Evolutionary conservation across 2,888 invertebrate species (phyloP).

Genomic region (Pseudococcus longispinus): DNA sequence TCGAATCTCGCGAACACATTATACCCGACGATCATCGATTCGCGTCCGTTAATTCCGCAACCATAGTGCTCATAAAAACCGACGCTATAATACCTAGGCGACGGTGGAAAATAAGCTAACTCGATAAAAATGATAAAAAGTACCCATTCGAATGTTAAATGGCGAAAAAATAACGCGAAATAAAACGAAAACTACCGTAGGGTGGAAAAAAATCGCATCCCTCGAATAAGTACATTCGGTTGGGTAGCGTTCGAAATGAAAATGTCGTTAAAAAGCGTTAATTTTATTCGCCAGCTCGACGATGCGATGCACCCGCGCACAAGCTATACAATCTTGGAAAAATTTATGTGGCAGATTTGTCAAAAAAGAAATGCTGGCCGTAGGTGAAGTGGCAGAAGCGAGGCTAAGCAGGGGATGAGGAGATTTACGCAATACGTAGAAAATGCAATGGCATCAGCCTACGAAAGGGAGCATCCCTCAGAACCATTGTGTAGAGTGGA

Average conservation of each 20-base stretch:
- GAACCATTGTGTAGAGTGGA: neutral
- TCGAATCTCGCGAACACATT: neutral
- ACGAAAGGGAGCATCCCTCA: neutral
- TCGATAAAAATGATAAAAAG: neutral
- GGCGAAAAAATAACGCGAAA: slow-evolving; percentile 16
- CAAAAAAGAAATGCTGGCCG: neutral
- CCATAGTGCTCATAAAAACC: neutral
- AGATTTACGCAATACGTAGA: neutral
- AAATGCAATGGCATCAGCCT: neutral
- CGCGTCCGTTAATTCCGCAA: neutral
- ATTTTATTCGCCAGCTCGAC: neutral
- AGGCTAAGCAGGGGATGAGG: neutral
- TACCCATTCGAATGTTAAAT: neutral
- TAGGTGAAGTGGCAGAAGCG: neutral
- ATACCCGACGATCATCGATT: neutral
- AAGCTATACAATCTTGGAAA: neutral
- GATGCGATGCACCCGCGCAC: neutral
- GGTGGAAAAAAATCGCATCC: neutral
- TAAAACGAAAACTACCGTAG: neutral
- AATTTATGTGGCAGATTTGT: slow-evolving; percentile 15
- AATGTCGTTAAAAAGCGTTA: neutral
- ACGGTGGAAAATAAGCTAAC: neutral
- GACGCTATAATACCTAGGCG: neutral
- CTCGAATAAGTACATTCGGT: neutral
- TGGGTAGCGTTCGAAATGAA: neutral